phyloP scores from a whole-genome alignment of 1,140 invertebrate genomes.

The Coenobita brevimanus region DNA sequence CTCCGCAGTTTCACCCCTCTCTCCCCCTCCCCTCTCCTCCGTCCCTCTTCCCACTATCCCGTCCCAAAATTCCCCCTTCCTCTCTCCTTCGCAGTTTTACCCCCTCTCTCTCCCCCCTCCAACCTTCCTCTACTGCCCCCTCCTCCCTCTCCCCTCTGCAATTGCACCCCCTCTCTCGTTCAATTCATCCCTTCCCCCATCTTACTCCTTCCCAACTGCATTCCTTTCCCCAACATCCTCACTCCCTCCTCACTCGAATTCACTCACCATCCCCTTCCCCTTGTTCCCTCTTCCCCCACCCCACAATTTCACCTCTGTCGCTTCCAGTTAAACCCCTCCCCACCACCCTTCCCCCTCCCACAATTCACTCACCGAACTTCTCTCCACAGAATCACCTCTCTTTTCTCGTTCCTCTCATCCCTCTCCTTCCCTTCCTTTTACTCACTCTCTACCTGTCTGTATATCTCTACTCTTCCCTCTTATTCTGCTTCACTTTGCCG shows the following conservation, averaged over 20 bases:
- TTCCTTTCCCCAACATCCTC: not conserved
- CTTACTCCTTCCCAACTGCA: not conserved
- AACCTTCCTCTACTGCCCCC: not conserved
- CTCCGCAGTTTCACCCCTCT: not conserved
- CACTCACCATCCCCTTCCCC: not conserved
- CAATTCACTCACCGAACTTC: no score
- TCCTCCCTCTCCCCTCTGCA: not conserved
- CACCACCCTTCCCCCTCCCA: no score
- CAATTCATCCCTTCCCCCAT: not conserved
- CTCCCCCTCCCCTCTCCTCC: not conserved
- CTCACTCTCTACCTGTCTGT: no score
- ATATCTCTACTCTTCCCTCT: no score
- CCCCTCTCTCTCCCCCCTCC: not conserved
- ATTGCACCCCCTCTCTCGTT: not conserved
- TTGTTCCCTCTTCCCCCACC: not conserved
- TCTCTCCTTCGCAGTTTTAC: not conserved
- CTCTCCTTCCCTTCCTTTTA: no score
- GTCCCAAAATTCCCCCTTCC: not conserved
- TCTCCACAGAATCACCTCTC: no score
- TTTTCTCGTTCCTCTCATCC: no score
- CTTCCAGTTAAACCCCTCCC: no score
- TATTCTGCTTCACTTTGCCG: no score
- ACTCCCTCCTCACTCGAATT: not conserved
- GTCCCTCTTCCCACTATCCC: not conserved
- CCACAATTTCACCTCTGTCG: no score